Evolutionary conservation across 2,113 vertebrate genomes (phyloP).

Genomic region (Elanus axillaris): DNA sequence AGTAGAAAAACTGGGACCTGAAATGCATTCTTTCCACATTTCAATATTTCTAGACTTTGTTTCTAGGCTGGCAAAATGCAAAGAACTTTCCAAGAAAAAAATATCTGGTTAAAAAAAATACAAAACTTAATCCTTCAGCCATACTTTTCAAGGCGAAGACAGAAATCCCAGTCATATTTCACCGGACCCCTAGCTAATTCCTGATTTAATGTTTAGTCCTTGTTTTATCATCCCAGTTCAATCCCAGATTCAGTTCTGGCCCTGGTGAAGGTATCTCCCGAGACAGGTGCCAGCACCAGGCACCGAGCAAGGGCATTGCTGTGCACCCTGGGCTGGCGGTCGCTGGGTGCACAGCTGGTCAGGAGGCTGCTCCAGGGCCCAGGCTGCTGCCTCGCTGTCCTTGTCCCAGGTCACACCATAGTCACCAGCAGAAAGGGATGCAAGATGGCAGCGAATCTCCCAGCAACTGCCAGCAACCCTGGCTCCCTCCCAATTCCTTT

Average conservation of each 20-base stretch:
- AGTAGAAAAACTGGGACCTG: not conserved
- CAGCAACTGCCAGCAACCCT: not conserved
- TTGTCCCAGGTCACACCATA: not conserved
- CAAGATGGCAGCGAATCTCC: not conserved
- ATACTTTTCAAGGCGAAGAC: not conserved
- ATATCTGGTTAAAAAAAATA: not conserved
- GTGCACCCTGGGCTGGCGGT: too few species aligned
- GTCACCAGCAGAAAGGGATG: not conserved
- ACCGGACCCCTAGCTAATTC: not conserved
- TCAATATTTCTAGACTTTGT: not conserved
- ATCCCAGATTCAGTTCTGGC: not conserved
- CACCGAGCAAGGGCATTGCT: not conserved
- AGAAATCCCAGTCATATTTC: not conserved
- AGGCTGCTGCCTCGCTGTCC: accelerated
- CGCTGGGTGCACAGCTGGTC: not conserved
- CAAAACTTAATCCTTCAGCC: not conserved
- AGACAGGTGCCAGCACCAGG: not conserved
- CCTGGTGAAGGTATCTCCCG: not conserved
- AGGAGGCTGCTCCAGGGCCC: not conserved
- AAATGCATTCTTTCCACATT: not conserved
- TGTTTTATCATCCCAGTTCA: not conserved
- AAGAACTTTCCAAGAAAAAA: not conserved
- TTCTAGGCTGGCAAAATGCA: not conserved
- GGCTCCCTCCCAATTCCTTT: not conserved
- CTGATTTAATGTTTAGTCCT: not conserved